These are phyloP conservation scores for Epinephelus cyanopodus DNA, from an alignment of 2,113 vertebrate genomes.

Conservation along the genomic window DNA sequence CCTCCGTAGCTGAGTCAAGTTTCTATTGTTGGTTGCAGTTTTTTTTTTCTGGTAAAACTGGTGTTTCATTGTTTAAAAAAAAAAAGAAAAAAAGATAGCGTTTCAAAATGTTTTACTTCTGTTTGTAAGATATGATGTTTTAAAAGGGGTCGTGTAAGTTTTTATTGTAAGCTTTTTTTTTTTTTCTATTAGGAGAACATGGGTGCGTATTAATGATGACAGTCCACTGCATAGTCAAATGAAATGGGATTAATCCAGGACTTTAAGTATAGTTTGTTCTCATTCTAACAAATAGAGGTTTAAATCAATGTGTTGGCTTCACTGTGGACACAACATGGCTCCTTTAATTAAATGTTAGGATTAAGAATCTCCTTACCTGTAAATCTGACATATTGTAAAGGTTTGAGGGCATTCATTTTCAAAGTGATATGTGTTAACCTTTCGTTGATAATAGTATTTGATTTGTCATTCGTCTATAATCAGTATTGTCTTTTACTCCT, in stretches of 20 bases:
- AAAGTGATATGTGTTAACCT: slow-evolving; percentile 57
- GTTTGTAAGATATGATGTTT: slow-evolving; percentile 70
- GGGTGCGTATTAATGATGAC: slow-evolving; percentile 49
- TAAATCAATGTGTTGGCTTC: slow-evolving; percentile 48
- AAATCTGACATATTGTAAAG: slow-evolving; percentile 67
- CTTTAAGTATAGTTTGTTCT: slow-evolving; percentile 48
- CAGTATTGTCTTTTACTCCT: slow-evolving; percentile 72
- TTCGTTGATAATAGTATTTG: slow-evolving; percentile 58
- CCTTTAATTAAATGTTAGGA: slow-evolving; percentile 50
- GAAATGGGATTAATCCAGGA: slow-evolving; percentile 37
- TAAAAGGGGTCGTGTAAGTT: slow-evolving; percentile 62
- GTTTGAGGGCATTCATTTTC: slow-evolving; percentile 77
- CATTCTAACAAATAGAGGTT: slow-evolving; percentile 42
- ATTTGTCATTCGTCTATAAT: slow-evolving; percentile 68
- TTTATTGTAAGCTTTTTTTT: slow-evolving; percentile 42
- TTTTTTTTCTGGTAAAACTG: slow-evolving; percentile 67
- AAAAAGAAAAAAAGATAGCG: slow-evolving; percentile 26
- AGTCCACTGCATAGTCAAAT: slow-evolving; percentile 54
- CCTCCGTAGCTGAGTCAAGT: slow-evolving; percentile 84
- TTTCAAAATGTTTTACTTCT: slow-evolving; percentile 59
- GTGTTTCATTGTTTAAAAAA: slow-evolving; percentile 55
- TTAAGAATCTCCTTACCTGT: slow-evolving; percentile 59
- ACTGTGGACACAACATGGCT: slow-evolving; percentile 55
- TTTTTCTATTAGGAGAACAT: slow-evolving; percentile 47
- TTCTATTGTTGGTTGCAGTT: slow-evolving; percentile 71